Evolutionary conservation across 2,888 invertebrate genomes (phyloP), one percentile per base, ranked within the genome.

Genomic region (Archaeoteleia sp.): DNA sequence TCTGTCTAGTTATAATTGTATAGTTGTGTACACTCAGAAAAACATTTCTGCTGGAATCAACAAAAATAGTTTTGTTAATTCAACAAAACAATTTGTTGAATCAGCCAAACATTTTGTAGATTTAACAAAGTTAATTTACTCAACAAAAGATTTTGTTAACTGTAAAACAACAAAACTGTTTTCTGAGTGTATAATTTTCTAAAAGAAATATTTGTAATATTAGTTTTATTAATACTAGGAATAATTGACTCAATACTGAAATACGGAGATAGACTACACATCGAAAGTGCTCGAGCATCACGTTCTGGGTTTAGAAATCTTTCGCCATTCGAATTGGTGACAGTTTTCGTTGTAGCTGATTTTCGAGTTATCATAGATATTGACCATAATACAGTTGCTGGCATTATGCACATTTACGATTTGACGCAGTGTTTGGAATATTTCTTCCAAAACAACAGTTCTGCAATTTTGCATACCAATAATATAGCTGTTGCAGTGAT

Each of bases 251-350:
- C 88, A 0, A 86, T 91, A 1, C 74, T 91, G 6, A 89, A 88
- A 70, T 91, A 91, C 63, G 92, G 91, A 0, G 91, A 92, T 79
- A 78, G 88, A 0, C 78, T 92, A 1, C 88, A 90, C 75, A 88
- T 88, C 1, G 83, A 84, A 43, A 79, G 79, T 20, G 74, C 72
- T 0, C 67, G 77, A 0, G 60, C 71, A 0, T 54, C 61, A 9
- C 74, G 73, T 0, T 70, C 79, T 0, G 79, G 78, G 0, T 67
- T 74, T 9, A 71, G 82, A 6, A 81, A 77, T 17, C 67, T 84
- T 1, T 79, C 79, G 0, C 80, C 80, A 0, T 60, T 74, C 9
- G 84, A 84, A 48, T 39, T 84, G 1, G 69, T 82, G 0, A 74
- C 72, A 0, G 74, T 75, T 1, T 83, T 84, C 49, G 72, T 84